These are phyloP conservation scores for Drosophila borborema DNA, from an alignment of 2,888 invertebrate species.

Conservation along the genomic window DNA sequence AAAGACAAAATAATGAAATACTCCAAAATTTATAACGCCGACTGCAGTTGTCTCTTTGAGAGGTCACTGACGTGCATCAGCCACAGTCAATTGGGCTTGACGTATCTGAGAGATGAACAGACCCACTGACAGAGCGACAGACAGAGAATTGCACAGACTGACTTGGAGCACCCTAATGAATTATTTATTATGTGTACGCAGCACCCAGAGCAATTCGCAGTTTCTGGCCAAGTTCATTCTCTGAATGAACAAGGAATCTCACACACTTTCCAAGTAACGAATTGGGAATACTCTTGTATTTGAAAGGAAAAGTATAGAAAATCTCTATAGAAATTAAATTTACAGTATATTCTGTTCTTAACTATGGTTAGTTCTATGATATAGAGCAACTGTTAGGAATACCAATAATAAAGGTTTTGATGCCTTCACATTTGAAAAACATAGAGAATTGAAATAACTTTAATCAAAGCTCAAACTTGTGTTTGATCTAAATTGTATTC, in stretches of 20 bases:
- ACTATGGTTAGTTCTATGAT: too few relatives aligned
- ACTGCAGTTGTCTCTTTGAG: slow-evolving; percentile 41
- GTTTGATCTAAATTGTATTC: neutral
- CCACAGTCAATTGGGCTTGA: slow-evolving; percentile 42
- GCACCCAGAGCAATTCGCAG: slow-evolving; percentile 23
- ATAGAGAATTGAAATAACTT: neutral
- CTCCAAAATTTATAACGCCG: slow-evolving; percentile 47
- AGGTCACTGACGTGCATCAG: slow-evolving; percentile 65
- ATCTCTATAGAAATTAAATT: neutral
- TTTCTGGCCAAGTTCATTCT: slow-evolving; percentile 28
- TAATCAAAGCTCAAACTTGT: neutral
- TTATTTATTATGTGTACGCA: slow-evolving; percentile 63
- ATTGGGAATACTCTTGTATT: neutral
- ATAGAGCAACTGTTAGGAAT: neutral
- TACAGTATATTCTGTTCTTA: too few relatives aligned
- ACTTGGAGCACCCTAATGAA: slow-evolving; percentile 56
- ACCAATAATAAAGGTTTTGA: neutral
- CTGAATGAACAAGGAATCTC: slow-evolving; percentile 54
- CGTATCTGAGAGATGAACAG: slow-evolving; percentile 64
- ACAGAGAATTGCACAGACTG: slow-evolving; percentile 13
- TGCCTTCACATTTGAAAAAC: neutral
- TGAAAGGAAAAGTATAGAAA: neutral
- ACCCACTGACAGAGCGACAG: neutral
- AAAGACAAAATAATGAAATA: slow-evolving; percentile 59
- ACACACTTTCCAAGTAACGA: neutral